A percentile compares a stretch with the other conserved stretches of the same genome.
phyloP scores from a whole-genome alignment of 2,888 invertebrate species.

The Synanthedon andrenaeformis region DNA sequence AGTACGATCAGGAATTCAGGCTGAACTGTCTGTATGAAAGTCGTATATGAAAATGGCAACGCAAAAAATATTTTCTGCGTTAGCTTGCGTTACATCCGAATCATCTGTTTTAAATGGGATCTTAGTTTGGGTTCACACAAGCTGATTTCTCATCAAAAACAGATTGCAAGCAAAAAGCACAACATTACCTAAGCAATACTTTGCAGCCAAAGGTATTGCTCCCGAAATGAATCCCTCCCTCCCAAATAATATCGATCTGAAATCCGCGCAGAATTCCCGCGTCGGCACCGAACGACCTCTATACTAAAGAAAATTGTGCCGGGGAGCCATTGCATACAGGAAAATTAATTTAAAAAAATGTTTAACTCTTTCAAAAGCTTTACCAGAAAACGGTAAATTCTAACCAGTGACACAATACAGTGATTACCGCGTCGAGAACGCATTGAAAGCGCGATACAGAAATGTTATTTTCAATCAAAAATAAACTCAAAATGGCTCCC shows the following conservation, averaged over 20 bases:
- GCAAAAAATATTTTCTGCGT: too few relatives aligned
- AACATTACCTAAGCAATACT: too few relatives aligned
- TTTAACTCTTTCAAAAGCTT: constrained; percentile 24
- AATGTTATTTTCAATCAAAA: constrained; percentile 10
- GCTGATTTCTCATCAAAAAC: too few relatives aligned
- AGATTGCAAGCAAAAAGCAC: too few relatives aligned
- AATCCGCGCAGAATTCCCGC: constrained; percentile 43
- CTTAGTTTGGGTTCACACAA: too few relatives aligned
- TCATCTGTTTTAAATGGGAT: too few relatives aligned
- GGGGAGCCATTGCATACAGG: constrained; percentile 41
- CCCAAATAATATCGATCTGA: constrained; percentile 40
- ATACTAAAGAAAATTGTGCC: constrained; percentile 22
- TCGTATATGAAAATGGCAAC: too few relatives aligned
- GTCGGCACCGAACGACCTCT: constrained; percentile 23
- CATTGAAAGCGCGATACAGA: neutral
- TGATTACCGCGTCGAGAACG: constrained; percentile 2
- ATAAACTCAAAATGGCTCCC: constrained; percentile 40
- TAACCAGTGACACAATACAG: neutral
- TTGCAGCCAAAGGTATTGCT: neutral
- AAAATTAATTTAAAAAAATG: constrained; percentile 36
- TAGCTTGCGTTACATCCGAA: too few relatives aligned
- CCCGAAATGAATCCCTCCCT: neutral
- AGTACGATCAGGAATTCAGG: too few relatives aligned
- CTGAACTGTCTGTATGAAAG: too few relatives aligned
- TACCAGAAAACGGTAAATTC: constrained; percentile 8